These are phyloP conservation scores for Palythoa caribaeorum DNA, from an alignment of 92 coral and sea anemone genomes.

Conservation along the genomic window DNA sequence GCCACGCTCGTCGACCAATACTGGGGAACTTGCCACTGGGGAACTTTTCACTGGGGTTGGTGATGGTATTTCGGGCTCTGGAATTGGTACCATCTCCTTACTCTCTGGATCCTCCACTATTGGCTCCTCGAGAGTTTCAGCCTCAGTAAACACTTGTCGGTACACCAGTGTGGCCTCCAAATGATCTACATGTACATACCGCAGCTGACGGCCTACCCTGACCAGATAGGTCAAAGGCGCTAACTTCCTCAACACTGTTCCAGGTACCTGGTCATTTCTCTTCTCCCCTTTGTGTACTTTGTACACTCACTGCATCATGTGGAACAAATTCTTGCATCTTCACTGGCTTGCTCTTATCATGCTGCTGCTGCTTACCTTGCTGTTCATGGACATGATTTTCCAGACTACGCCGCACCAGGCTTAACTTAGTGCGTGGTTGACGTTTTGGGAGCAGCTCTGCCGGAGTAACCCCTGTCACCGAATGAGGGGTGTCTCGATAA, in stretches of 20 bases:
- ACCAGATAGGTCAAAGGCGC: too few species aligned
- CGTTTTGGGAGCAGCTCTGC: background rate
- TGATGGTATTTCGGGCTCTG: background rate
- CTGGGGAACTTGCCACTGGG: background rate
- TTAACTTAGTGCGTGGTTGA: conserved; percentile 48
- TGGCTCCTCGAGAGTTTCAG: background rate
- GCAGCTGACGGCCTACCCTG: conserved; percentile 55
- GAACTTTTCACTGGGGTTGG: background rate
- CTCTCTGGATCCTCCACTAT: background rate
- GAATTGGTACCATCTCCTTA: background rate
- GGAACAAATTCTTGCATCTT: too few species aligned
- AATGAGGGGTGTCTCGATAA: conserved; percentile 52
- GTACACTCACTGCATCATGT: conserved; percentile 49
- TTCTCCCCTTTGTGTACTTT: conserved; percentile 56
- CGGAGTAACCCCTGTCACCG: conserved; percentile 55
- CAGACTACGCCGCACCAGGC: conserved; percentile 47
- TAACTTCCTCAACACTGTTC: conserved; percentile 8
- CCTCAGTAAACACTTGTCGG: background rate
- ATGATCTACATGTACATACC: conserved; percentile 70
- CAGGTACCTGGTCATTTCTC: conserved; percentile 54
- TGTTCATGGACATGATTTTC: conserved; percentile 46
- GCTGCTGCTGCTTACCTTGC: conserved; percentile 55
- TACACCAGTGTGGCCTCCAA: conserved; percentile 8
- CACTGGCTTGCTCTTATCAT: conserved; percentile 9
- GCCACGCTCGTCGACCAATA: background rate